phyloP scores from a whole-genome alignment of 1,140 invertebrate genomes.

The Triops longicaudatus region DNA sequence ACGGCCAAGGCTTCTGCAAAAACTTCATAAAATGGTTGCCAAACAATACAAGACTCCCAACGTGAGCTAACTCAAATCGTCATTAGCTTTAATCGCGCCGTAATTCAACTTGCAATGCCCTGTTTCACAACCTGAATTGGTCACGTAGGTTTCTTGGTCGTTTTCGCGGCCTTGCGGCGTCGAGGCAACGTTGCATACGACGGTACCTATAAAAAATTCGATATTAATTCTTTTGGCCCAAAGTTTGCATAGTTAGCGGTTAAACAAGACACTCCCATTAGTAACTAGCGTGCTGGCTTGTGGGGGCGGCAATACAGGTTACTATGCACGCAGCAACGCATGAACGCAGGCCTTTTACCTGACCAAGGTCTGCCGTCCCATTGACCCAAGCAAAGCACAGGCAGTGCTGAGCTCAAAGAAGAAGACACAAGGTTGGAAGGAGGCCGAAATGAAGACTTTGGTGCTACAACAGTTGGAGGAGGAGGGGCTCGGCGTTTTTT shows the following conservation, averaged over 20 bases:
- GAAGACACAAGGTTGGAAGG: not conserved
- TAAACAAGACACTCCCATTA: not conserved
- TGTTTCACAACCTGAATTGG: conserved; percentile 16
- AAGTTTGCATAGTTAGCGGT: not conserved
- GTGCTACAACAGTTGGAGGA: not conserved
- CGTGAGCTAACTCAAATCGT: not conserved
- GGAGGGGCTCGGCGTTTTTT: not conserved
- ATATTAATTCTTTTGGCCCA: not conserved
- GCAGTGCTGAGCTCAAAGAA: not conserved
- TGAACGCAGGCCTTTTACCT: conserved; percentile 15
- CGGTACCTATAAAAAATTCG: conserved; percentile 44
- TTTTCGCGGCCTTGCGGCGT: conserved; percentile 46
- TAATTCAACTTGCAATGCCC: not conserved
- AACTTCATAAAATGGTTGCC: not conserved
- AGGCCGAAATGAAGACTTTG: not conserved
- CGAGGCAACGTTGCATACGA: conserved; percentile 49
- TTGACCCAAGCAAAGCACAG: conserved; percentile 2
- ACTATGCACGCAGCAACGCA: conserved; percentile 20
- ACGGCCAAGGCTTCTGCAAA: not conserved
- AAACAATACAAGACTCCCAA: not conserved
- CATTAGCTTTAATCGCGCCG: not conserved
- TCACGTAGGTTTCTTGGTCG: conserved; percentile 33
- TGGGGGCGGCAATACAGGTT: not conserved
- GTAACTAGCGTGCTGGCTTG: not conserved
- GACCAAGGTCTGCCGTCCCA: not conserved